Conservation (phyloP, 1,140 invertebrate species). For the Vollenhovia emeryi region DNA sequence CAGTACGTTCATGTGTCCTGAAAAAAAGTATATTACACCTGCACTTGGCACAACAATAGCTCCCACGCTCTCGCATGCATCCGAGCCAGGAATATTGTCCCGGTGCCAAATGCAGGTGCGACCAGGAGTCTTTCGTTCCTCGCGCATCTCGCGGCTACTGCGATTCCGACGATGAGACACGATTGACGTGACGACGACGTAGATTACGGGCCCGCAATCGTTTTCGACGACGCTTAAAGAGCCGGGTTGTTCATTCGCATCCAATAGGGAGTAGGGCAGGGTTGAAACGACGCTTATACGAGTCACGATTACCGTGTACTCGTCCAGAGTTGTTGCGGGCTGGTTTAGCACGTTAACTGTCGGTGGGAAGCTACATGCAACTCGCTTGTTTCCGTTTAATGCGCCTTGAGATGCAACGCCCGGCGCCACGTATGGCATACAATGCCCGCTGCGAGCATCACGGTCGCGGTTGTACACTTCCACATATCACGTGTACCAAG, state of each 20-base stretch:
- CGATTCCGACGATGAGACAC: background rate
- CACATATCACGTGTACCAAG: background rate
- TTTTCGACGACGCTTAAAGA: slow-evolving; percentile 2
- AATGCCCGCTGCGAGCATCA: slow-evolving; percentile 13
- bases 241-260: background rate
- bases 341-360: slow-evolving; percentile 41
- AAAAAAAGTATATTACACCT: slow-evolving; percentile 20
- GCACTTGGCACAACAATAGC: slow-evolving; percentile 36
- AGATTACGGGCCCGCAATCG: background rate
- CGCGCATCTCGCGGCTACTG: background rate
- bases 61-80: background rate
- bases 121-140: background rate
- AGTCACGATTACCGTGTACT: slow-evolving; percentile 5
- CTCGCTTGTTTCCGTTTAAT: slow-evolving; percentile 51
- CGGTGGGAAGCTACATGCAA: slow-evolving; percentile 33
- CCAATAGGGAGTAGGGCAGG: slow-evolving; percentile 14
- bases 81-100: background rate
- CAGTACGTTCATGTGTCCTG: background rate
- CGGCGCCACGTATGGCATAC: background rate
- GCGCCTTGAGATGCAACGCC: slow-evolving; percentile 39
- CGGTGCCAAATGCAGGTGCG: slow-evolving; percentile 43
- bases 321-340: slow-evolving; percentile 36
- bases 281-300: background rate
- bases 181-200: background rate
- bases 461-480: background rate